Conservation (phyloP, 2,888 invertebrate genomes). For the Plagiodera versicolora region DNA sequence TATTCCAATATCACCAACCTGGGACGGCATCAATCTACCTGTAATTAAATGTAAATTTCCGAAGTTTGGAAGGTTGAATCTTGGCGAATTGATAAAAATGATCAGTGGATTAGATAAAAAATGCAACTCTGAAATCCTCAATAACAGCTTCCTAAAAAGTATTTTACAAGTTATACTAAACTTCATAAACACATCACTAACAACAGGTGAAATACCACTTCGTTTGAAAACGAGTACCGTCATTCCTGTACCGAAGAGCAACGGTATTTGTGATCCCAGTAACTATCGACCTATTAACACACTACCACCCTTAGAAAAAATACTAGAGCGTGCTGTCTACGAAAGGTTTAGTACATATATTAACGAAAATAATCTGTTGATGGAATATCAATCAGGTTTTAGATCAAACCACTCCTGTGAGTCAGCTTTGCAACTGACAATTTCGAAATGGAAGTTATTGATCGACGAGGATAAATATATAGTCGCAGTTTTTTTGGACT, state of each 20-base stretch:
- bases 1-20: no score
- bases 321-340: no score
- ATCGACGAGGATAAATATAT: not conserved
- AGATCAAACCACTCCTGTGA: no score
- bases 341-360: no score
- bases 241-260: slow-evolving; percentile 2
- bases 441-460: not conserved
- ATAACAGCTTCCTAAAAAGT: slow-evolving; percentile 4
- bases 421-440: no score
- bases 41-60: no score
- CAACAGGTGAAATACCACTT: slow-evolving; percentile 7
- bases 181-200: not conserved
- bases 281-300: slow-evolving; percentile 5
- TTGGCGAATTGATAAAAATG: slow-evolving; percentile 1
- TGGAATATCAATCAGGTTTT: slow-evolving; percentile 1
- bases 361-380: not conserved
- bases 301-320: no score
- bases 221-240: slow-evolving; percentile 2
- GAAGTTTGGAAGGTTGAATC: not conserved
- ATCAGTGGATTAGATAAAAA: slow-evolving; percentile 1
- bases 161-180: not conserved
- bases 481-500: no score
- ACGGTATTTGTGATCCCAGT: not conserved
- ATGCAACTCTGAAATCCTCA: slow-evolving; percentile 8
- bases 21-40: no score